These are phyloP conservation scores for Microtus ochrogaster DNA, from an alignment of 2,113 vertebrate genomes.

Conservation along the genomic window DNA sequence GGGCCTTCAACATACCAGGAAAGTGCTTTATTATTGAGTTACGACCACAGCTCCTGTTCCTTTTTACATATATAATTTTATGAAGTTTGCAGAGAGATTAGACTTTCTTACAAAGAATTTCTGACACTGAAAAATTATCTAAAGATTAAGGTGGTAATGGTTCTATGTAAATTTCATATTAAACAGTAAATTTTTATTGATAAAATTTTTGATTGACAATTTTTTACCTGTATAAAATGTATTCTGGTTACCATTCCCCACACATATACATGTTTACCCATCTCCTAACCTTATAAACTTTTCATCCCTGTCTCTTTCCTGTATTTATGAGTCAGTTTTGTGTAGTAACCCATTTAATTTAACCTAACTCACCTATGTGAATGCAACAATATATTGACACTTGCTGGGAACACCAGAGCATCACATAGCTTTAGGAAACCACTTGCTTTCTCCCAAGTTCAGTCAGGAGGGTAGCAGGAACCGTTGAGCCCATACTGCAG, in stretches of 20 bases:
- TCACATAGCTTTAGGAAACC: not conserved
- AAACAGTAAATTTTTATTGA: not conserved
- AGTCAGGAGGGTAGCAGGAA: not conserved
- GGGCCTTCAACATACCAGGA: not conserved
- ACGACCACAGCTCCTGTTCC: not conserved
- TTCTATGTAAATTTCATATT: not conserved
- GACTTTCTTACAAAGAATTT: not conserved
- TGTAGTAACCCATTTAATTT: not conserved
- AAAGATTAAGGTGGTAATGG: not conserved
- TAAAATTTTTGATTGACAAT: not conserved
- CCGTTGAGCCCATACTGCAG: not conserved
- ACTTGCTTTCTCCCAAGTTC: not conserved
- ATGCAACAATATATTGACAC: not conserved
- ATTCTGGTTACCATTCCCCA: not conserved
- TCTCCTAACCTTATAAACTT: not conserved
- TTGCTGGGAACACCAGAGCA: not conserved
- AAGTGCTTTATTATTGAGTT: not conserved
- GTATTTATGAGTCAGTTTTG: not conserved
- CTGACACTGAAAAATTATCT: not conserved
- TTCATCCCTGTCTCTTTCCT: not conserved
- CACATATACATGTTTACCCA: accelerated
- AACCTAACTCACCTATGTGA: not conserved
- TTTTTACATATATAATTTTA: not conserved
- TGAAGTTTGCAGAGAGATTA: not conserved
- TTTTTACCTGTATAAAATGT: not conserved